phyloP scores from a whole-genome alignment of 2,888 invertebrate genomes.

The Anorthoa munda region DNA sequence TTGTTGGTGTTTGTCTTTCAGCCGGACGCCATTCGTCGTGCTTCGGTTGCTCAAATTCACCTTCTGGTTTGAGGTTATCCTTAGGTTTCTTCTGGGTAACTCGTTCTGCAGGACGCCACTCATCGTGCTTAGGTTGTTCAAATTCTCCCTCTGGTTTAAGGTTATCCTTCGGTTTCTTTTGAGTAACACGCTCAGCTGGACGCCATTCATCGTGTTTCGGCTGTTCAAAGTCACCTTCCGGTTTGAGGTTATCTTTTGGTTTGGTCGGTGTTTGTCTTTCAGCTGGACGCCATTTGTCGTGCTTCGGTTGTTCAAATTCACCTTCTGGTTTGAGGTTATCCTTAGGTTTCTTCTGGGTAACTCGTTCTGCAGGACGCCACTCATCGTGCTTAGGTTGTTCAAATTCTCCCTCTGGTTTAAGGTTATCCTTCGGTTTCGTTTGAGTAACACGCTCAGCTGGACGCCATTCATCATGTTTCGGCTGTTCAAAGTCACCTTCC shows the following conservation, averaged over 20 bases:
- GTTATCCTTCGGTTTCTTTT: conserved; percentile 87
- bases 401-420: conserved; percentile 88
- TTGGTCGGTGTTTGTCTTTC: conserved; percentile 75
- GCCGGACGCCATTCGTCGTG: conserved; percentile 63
- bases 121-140: conserved; percentile 78
- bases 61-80: conserved; percentile 84
- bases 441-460: conserved; percentile 80
- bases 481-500: conserved; percentile 90
- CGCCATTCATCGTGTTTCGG: conserved; percentile 82
- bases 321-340: conserved; percentile 92
- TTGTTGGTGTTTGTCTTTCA: conserved; percentile 80
- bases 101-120: conserved; percentile 79
- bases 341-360: conserved; percentile 89
- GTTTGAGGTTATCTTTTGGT: conserved; percentile 89
- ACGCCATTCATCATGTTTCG: conserved; percentile 82
- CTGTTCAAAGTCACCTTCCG: conserved; percentile 87
- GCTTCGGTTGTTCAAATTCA: conserved; percentile 87
- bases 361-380: conserved; percentile 85
- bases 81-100: conserved; percentile 74
- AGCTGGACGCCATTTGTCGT: conserved; percentile 83
- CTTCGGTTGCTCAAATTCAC: too few relatives aligned
- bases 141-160: conserved; percentile 90
- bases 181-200: conserved; percentile 41
- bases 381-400: conserved; percentile 83
- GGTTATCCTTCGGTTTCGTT: conserved; percentile 87